Evolutionary conservation across 2,113 vertebrate species (phyloP).

Genomic region (Gnathonemus longibarbis): DNA sequence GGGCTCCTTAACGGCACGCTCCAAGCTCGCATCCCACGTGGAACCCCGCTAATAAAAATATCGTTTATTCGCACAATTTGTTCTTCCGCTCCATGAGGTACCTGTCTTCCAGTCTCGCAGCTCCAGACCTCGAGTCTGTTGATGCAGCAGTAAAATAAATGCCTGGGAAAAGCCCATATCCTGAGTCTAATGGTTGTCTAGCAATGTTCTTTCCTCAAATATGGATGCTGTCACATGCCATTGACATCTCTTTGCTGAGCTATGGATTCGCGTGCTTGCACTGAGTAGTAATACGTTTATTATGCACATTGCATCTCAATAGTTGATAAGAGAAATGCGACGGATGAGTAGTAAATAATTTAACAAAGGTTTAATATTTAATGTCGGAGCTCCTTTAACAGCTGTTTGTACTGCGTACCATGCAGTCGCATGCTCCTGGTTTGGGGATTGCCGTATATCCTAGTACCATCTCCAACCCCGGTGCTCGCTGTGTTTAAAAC

Average conservation of each 20-base stretch:
- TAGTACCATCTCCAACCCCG: background rate
- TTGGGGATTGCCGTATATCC: background rate
- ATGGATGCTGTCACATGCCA: background rate
- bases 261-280: background rate
- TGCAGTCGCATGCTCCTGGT: background rate
- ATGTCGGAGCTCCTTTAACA: constrained; percentile 38
- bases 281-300: constrained; percentile 52
- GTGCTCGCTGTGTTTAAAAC: background rate
- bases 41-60: background rate
- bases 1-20: background rate
- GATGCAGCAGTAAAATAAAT: background rate
- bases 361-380: constrained; percentile 48
- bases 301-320: constrained; percentile 45
- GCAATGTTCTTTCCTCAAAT: background rate
- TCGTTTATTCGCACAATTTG: background rate
- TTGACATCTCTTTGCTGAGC: too few relatives aligned
- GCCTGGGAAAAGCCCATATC: background rate
- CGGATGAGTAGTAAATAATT: constrained; percentile 48
- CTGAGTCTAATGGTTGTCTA: background rate
- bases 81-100: background rate
- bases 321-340: constrained; percentile 41
- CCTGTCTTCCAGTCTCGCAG: background rate
- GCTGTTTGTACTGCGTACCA: constrained; percentile 36
- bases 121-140: background rate
- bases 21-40: background rate